A percentile compares a stretch with the other conserved stretches of the same genome.
Conservation (phyloP, 2,797 vertebrate species). For the Florisuga fusca region DNA sequence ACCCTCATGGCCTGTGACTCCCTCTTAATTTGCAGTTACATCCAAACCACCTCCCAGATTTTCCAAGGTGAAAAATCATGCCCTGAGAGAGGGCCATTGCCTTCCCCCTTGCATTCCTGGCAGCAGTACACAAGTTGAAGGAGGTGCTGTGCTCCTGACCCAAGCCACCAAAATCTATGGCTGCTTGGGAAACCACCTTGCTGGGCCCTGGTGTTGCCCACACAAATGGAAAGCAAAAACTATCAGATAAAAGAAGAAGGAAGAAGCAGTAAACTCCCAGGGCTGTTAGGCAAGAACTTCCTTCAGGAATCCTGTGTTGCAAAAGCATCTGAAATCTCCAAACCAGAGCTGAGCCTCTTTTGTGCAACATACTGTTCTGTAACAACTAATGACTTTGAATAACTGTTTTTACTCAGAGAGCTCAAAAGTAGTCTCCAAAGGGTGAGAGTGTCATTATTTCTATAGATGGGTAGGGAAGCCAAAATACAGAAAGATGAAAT, state of each 20-base stretch:
- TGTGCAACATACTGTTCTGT: rapidly evolving
- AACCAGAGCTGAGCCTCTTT: background rate
- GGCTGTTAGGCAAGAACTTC: background rate
- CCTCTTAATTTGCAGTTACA: background rate
- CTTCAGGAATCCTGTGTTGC: background rate
- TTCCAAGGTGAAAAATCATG: rapidly evolving
- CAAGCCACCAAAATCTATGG: conserved; percentile 37
- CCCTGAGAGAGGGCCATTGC: background rate
- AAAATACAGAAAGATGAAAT: background rate
- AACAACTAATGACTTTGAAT: background rate
- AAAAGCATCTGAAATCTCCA: background rate
- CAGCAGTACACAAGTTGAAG: conserved; percentile 63
- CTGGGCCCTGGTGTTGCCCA: conserved; percentile 83
- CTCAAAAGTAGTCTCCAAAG: background rate
- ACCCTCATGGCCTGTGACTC: background rate
- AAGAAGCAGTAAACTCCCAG: background rate
- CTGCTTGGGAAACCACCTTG: conserved; percentile 65
- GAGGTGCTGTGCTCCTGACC: conserved; percentile 72
- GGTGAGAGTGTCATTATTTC: background rate
- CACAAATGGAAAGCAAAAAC: conserved; percentile 21
- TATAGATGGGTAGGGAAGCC: background rate
- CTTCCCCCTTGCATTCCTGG: background rate
- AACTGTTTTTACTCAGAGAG: background rate
- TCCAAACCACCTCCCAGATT: background rate
- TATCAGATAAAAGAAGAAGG: background rate